A percentile compares a stretch with the other conserved stretches of the same genome.
Conservation (phyloP, 1,140 invertebrate genomes). For the Drosophila busckii region DNA sequence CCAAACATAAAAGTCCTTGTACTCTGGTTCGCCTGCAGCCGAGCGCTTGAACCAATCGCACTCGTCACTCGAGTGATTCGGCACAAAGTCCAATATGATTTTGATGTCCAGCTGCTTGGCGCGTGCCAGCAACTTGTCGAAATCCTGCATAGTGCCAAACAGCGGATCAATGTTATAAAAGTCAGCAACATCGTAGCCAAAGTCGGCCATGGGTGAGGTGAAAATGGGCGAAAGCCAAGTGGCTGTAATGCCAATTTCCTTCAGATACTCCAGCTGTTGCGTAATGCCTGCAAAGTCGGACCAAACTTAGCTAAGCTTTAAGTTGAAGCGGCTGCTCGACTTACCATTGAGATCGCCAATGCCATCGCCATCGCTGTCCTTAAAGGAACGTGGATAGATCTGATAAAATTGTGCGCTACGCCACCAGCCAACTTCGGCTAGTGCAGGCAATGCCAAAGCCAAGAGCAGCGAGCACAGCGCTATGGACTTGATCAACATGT, state of each 20-base stretch:
- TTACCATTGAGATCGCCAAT: slow-evolving; percentile 85
- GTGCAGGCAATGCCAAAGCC: slow-evolving; percentile 39
- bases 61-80: slow-evolving; percentile 88
- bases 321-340: not conserved
- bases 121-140: slow-evolving; percentile 82
- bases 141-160: slow-evolving; percentile 87
- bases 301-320: rapidly evolving
- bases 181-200: slow-evolving; percentile 85
- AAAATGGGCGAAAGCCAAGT: slow-evolving; percentile 84
- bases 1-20: slow-evolving; percentile 86
- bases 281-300: slow-evolving; percentile 80
- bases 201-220: slow-evolving; percentile 82
- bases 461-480: slow-evolving; percentile 47
- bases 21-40: slow-evolving; percentile 81
- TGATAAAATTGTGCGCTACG: slow-evolving; percentile 86
- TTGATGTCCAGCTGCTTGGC: slow-evolving; percentile 83
- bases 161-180: slow-evolving; percentile 83
- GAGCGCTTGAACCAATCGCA: slow-evolving; percentile 87
- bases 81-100: slow-evolving; percentile 90
- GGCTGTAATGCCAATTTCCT: slow-evolving; percentile 83
- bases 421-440: slow-evolving; percentile 83
- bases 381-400: slow-evolving; percentile 89
- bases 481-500: slow-evolving; percentile 41
- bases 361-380: slow-evolving; percentile 88
- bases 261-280: slow-evolving; percentile 83